phyloP scores from a whole-genome alignment of 2,113 vertebrate genomes.

The Hemichromis elongatus region DNA sequence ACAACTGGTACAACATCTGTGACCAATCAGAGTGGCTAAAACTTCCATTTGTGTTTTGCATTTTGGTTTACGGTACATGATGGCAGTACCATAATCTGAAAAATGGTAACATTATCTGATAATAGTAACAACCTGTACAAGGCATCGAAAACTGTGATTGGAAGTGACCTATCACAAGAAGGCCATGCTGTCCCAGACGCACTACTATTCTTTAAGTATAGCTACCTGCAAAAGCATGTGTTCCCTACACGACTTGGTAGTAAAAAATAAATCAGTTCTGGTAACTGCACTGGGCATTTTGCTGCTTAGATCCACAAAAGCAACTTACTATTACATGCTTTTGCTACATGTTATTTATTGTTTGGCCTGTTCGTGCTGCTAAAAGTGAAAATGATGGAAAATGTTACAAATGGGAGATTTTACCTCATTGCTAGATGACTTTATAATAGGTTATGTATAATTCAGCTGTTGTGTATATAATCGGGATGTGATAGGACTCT shows the following conservation, averaged over 20 bases:
- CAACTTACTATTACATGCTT: not conserved
- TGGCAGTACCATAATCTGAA: not conserved
- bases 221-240: not conserved
- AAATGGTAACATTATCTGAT: not conserved
- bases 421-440: not conserved
- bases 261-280: not conserved
- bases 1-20: constrained; percentile 30
- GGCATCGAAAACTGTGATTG: not conserved
- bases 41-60: not conserved
- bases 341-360: not conserved
- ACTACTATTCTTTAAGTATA: not conserved
- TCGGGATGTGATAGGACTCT: not conserved
- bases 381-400: not conserved
- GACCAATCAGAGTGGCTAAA: not conserved
- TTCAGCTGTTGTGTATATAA: not conserved
- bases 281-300: not conserved
- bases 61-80: not conserved
- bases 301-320: not conserved
- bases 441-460: not conserved
- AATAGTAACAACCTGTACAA: not conserved
- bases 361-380: not conserved
- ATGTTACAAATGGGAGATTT: not conserved
- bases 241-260: not conserved
- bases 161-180: not conserved
- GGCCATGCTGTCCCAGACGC: not conserved